These are phyloP conservation scores for Tringa solitaria DNA, from an alignment of 2,113 vertebrate species.

Conservation along the genomic window DNA sequence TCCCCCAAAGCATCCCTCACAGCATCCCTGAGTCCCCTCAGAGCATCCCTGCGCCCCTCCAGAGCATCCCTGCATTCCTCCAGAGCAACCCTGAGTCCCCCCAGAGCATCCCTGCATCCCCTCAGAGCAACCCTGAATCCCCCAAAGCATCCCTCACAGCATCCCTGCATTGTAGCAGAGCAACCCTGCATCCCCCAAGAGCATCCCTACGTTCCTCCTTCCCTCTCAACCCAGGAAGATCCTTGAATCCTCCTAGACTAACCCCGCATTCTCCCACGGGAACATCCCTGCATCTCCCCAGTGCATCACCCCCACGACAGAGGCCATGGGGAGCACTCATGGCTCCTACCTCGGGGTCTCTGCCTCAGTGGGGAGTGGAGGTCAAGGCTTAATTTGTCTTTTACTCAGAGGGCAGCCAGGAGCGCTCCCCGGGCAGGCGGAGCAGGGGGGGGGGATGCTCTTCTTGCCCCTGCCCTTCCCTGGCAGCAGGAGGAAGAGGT, in stretches of 20 bases:
- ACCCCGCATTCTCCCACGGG: not conserved
- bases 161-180: too few species aligned
- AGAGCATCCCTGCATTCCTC: not conserved
- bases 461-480: not conserved
- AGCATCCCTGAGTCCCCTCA: not conserved
- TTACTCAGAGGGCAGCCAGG: not conserved
- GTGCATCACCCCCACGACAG: not conserved
- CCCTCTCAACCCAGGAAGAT: not conserved
- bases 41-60: not conserved
- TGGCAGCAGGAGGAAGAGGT: not conserved
- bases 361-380: not conserved
- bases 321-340: not conserved
- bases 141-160: not conserved
- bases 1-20: too few species aligned
- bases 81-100: not conserved
- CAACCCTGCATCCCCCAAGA: too few species aligned
- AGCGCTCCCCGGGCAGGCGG: rapidly evolving
- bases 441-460: not conserved
- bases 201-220: not conserved
- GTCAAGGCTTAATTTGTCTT: not conserved
- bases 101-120: too few species aligned
- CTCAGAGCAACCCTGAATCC: not conserved
- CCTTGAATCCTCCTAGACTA: not conserved
- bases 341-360: not conserved
- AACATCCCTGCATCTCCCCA: not conserved